Conservation (phyloP, 2,113 vertebrate genomes). For the Trichechus manatus region DNA sequence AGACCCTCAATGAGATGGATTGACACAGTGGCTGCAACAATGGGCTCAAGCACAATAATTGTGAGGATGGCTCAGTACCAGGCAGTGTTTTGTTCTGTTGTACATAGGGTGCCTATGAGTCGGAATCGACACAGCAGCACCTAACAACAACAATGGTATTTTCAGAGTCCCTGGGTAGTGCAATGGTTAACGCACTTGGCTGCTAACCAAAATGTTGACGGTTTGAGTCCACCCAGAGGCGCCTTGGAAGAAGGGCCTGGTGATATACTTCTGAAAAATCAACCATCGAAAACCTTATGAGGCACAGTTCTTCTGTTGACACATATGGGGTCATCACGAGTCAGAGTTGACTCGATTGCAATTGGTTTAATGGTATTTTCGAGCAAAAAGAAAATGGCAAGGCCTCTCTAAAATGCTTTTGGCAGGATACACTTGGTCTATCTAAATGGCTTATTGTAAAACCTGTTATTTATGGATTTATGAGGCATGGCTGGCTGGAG, state of each 20-base stretch:
- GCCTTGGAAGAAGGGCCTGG: background rate
- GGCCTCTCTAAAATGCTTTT: slow-evolving; percentile 23
- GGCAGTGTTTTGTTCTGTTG: too few species aligned
- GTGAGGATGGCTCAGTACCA: too few species aligned
- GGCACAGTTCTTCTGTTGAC: too few species aligned
- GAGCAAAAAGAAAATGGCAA: slow-evolving; percentile 18
- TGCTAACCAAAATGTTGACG: background rate
- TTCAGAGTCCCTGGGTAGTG: too few species aligned
- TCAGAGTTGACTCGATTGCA: background rate
- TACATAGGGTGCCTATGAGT: too few species aligned
- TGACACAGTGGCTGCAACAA: too few species aligned
- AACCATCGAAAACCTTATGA: too few species aligned
- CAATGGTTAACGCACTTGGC: background rate
- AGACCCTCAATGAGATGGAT: too few species aligned
- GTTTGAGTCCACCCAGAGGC: background rate
- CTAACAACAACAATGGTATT: too few species aligned
- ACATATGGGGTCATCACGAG: too few species aligned
- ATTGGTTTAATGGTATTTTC: slow-evolving; percentile 6
- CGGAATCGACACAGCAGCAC: too few species aligned
- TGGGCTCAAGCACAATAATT: too few species aligned
- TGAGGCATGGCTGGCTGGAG: background rate
- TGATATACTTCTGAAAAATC: background rate
- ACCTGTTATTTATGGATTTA: background rate
- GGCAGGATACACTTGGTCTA: slow-evolving; percentile 7
- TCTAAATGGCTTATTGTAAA: slow-evolving; percentile 41